Evolutionary conservation across 2,888 invertebrate species (phyloP).

Genomic region (Drosophila siamana): DNA sequence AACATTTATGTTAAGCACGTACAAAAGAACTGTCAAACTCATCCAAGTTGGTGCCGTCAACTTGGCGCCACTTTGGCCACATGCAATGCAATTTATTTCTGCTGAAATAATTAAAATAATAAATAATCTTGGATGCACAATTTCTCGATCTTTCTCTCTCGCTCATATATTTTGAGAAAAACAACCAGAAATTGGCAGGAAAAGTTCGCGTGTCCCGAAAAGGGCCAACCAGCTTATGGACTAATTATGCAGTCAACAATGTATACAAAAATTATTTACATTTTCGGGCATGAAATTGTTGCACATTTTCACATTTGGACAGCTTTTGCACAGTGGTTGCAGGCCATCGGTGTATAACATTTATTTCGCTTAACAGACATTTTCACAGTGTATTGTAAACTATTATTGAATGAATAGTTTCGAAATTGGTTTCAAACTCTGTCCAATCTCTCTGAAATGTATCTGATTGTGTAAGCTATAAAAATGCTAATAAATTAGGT

Average conservation of each 20-base stretch:
- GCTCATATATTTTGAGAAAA: conserved; percentile 23
- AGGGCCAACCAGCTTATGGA: conserved; percentile 35
- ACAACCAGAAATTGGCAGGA: conserved; percentile 19
- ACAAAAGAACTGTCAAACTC: conserved; percentile 71
- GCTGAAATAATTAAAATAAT: conserved; percentile 73
- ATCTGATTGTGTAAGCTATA: background rate
- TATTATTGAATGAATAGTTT: too few species aligned
- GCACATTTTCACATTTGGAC: conserved; percentile 31
- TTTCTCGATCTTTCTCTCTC: conserved; percentile 44
- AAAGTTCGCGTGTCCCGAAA: conserved; percentile 55
- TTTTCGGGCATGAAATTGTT: conserved; percentile 71
- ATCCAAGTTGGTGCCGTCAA: conserved; percentile 63
- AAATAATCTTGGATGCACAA: conserved; percentile 61
- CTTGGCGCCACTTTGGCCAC: conserved; percentile 64
- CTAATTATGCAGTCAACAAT: conserved; percentile 44
- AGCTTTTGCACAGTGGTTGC: conserved; percentile 47
- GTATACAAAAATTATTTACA: conserved; percentile 60
- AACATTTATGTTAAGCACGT: conserved; percentile 72
- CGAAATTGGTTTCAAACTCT: background rate
- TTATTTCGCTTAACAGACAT: too few species aligned
- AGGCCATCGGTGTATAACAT: background rate
- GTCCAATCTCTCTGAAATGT: too few species aligned
- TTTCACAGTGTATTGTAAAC: too few species aligned
- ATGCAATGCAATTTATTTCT: conserved; percentile 62
- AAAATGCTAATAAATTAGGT: conserved; percentile 1